phyloP scores from a whole-genome alignment of 2,113 vertebrate species.

The Eclectus roratus region DNA sequence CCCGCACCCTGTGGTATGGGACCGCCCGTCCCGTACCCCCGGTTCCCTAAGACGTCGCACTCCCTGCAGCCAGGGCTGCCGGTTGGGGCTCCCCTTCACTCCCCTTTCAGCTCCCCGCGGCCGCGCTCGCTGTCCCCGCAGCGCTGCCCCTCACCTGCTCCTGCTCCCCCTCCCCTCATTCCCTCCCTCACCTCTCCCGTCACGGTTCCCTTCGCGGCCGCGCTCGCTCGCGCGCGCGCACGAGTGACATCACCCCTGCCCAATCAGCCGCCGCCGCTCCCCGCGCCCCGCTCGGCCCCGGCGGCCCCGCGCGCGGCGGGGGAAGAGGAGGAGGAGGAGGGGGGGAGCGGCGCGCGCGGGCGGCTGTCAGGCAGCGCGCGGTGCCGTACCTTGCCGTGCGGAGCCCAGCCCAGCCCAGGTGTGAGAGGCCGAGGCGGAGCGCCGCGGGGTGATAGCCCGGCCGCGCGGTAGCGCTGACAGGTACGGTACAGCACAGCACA shows the following conservation, averaged over 20 bases:
- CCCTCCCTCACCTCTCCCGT: background rate
- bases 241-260: constrained; percentile 62
- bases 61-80: background rate
- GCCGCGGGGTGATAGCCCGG: background rate
- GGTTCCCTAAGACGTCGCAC: background rate
- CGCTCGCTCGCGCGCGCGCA: background rate
- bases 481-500: background rate
- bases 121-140: too few relatives aligned
- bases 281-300: background rate
- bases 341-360: background rate
- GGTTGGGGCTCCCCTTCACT: background rate
- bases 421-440: background rate
- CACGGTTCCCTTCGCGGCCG: background rate
- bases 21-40: background rate
- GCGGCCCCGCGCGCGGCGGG: background rate
- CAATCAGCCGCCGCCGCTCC: constrained; percentile 31
- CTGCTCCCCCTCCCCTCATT: background rate
- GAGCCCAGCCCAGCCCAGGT: background rate
- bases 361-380: background rate
- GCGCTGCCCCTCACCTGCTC: background rate
- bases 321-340: too few relatives aligned
- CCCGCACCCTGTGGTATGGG: background rate
- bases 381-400: background rate
- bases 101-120: background rate
- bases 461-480: background rate